A percentile compares a stretch with the other conserved stretches of the same genome.
Evolutionary conservation across 2,888 invertebrate genomes (phyloP).

Genomic region (Cheilosia vulpina): DNA sequence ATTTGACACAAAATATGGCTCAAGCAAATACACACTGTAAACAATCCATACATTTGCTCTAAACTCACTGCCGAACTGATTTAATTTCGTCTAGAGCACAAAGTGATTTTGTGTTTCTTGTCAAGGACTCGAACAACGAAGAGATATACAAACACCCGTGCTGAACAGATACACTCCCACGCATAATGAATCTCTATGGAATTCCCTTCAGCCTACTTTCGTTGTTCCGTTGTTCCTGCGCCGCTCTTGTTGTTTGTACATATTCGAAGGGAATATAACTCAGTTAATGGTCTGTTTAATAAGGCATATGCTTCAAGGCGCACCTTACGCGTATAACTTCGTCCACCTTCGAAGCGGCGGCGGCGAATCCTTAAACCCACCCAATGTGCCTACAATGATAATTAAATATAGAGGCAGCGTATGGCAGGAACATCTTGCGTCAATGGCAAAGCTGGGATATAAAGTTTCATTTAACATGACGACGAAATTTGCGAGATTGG

Average conservation of each 20-base stretch:
- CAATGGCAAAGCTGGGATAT: conserved; percentile 23
- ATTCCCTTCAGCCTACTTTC: conserved; percentile 14
- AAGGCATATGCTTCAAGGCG: conserved; percentile 47
- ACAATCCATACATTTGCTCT: conserved; percentile 19
- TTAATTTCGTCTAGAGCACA: conserved; percentile 25
- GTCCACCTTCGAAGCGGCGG: conserved; percentile 12
- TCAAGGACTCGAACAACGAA: conserved; percentile 1
- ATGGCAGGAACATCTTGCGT: conserved; percentile 8
- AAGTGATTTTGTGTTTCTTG: conserved; percentile 37
- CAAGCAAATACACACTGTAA: conserved; percentile 29
- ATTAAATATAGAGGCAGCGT: background rate
- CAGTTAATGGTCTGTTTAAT: conserved; percentile 60
- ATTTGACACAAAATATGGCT: conserved; percentile 20
- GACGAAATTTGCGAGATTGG: background rate
- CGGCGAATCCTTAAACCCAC: no score
- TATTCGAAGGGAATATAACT: conserved; percentile 50
- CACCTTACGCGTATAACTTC: conserved; percentile 15
- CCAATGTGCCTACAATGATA: background rate
- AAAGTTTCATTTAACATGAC: conserved; percentile 25
- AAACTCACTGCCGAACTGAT: conserved; percentile 22
- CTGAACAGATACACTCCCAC: background rate
- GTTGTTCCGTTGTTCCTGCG: background rate
- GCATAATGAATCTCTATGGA: conserved; percentile 26
- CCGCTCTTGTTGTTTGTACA: conserved; percentile 12
- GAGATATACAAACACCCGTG: background rate